phyloP scores from a whole-genome alignment of 1,140 invertebrate species.

The Bombus confusus region DNA sequence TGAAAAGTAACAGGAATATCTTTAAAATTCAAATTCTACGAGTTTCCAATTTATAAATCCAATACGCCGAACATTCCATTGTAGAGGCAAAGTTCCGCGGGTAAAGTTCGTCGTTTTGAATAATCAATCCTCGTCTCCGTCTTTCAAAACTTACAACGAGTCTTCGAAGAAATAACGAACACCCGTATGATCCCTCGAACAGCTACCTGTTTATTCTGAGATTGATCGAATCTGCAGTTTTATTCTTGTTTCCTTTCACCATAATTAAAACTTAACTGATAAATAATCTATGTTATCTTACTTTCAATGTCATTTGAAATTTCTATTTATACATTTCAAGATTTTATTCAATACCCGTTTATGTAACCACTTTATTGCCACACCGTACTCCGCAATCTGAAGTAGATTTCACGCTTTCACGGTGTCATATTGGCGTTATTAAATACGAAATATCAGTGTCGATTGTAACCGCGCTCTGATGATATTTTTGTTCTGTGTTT shows the following conservation, averaged over 20 bases:
- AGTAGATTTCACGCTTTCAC: conserved; percentile 47
- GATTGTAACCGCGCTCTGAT: conserved; percentile 1
- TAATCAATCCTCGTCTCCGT: not conserved
- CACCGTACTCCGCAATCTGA: conserved; percentile 11
- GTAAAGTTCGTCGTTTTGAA: not conserved
- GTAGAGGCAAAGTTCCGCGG: no score
- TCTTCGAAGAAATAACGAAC: not conserved
- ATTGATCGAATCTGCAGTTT: no score
- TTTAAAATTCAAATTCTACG: not conserved
- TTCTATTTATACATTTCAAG: not conserved
- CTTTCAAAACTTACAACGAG: not conserved
- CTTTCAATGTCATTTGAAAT: not conserved
- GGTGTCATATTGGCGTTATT: conserved; percentile 29
- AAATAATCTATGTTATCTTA: not conserved
- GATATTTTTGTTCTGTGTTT: not conserved
- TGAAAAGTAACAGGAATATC: not conserved
- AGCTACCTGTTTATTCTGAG: no score
- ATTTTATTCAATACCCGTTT: not conserved
- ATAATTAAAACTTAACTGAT: no score
- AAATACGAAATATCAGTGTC: conserved; percentile 41
- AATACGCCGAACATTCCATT: not conserved
- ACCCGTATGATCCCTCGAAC: no score
- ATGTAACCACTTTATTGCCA: conserved; percentile 21
- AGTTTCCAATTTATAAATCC: not conserved
- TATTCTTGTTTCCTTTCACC: no score